These are phyloP conservation scores for Frankliniella intonsa DNA, from an alignment of 2,888 invertebrate genomes.

Conservation along the genomic window DNA sequence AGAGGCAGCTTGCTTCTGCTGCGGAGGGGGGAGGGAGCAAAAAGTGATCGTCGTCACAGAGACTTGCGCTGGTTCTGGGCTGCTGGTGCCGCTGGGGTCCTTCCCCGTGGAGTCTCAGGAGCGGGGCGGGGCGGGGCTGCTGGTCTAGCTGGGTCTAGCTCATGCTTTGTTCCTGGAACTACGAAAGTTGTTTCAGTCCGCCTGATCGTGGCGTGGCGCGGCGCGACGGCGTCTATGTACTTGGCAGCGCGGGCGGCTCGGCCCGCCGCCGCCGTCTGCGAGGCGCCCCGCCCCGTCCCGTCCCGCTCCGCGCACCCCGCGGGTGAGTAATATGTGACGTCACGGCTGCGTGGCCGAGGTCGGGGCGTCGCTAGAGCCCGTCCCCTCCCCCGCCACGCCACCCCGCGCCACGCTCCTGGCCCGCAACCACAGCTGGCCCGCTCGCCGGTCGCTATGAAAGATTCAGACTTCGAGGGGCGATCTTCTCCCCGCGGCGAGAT, in stretches of 20 bases:
- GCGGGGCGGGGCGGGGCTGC: too few relatives aligned
- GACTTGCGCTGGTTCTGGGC: too few relatives aligned
- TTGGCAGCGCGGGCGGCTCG: background rate
- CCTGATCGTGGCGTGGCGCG: background rate
- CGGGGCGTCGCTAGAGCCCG: background rate
- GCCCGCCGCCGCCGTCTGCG: background rate
- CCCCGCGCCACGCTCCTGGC: background rate
- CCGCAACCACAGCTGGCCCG: background rate
- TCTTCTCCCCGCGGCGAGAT: background rate
- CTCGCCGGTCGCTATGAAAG: background rate
- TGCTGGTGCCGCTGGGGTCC: too few relatives aligned
- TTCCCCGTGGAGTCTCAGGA: too few relatives aligned
- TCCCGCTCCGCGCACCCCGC: too few relatives aligned
- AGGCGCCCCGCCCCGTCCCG: too few relatives aligned
- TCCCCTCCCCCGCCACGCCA: background rate
- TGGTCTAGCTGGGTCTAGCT: too few relatives aligned
- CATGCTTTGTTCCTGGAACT: too few relatives aligned
- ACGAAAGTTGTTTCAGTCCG: too few relatives aligned
- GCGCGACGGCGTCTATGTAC: background rate
- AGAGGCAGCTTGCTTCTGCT: too few relatives aligned
- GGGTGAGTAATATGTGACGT: slow-evolving; percentile 18
- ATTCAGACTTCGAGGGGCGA: background rate
- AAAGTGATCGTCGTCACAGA: too few relatives aligned
- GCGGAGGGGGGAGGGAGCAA: too few relatives aligned
- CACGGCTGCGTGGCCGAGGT: background rate